Evolutionary conservation across 2,113 vertebrate genomes (phyloP).

Genomic region (Terrapene triunguis): DNA sequence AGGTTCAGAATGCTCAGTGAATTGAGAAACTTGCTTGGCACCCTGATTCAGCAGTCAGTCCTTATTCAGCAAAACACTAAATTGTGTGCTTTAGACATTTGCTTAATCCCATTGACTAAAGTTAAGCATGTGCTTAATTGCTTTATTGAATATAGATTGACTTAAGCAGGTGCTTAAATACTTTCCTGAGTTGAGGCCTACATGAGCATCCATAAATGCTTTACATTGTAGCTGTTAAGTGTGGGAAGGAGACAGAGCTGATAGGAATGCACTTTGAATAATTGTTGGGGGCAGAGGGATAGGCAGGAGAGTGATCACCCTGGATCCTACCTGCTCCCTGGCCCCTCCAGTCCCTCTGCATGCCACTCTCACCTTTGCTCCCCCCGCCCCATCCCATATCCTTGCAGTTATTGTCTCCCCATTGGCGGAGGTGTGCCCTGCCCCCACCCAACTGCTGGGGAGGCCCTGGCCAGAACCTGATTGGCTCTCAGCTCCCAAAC

Average conservation of each 20-base stretch:
- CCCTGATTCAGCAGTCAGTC: not conserved
- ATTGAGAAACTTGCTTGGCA: not conserved
- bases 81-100: not conserved
- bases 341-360: too few relatives aligned
- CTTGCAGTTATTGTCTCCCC: not conserved
- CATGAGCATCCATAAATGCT: not conserved
- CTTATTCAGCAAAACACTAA: not conserved
- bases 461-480: not conserved
- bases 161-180: not conserved
- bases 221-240: rapidly evolving
- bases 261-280: not conserved
- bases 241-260: not conserved
- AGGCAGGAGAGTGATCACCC: not conserved
- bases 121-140: not conserved
- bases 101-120: not conserved
- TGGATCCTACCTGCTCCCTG: not conserved
- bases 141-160: not conserved
- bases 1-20: not conserved
- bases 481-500: not conserved
- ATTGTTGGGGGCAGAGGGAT: too few relatives aligned
- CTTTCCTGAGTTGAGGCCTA: not conserved
- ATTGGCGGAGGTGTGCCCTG: not conserved
- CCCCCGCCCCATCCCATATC: not conserved
- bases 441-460: not conserved
- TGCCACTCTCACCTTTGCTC: not conserved